Percentiles rank a stretch among this genome's conserved stretches.
phyloP scores from a whole-genome alignment of 2,888 invertebrate genomes.

The Fissipunctia ypsillon region DNA sequence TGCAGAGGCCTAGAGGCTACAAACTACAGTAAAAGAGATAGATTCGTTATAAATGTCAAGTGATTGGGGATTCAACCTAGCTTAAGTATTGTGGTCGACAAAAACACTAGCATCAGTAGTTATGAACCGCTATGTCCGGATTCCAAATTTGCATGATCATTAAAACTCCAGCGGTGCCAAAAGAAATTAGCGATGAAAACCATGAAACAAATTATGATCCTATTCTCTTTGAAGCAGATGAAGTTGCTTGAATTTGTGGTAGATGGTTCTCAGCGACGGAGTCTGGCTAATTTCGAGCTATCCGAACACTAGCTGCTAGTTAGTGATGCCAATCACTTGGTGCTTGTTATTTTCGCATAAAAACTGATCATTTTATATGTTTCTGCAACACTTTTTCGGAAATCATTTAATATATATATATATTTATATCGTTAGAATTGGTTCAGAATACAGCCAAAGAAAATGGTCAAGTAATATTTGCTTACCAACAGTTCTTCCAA shows the following conservation, averaged over 20 bases:
- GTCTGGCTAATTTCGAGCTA: slow-evolving; percentile 2
- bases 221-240: slow-evolving; percentile 9
- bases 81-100: background rate
- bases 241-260: slow-evolving; percentile 22
- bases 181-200: slow-evolving; percentile 15
- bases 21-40: background rate
- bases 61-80: background rate
- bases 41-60: background rate
- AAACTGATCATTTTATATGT: background rate
- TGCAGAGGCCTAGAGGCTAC: background rate
- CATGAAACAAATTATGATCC: slow-evolving; percentile 1
- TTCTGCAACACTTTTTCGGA: background rate
- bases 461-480: background rate
- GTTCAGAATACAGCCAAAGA: background rate
- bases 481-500: slow-evolving; percentile 10
- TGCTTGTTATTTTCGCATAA: background rate
- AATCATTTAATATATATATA: background rate
- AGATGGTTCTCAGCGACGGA: background rate
- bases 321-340: background rate
- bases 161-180: slow-evolving; percentile 6
- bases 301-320: slow-evolving; percentile 3
- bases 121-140: slow-evolving; percentile 3
- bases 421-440: background rate
- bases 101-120: background rate
- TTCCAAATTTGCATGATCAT: slow-evolving; percentile 4